These are phyloP conservation scores for Panagrolaimus sp. DNA, from an alignment of 1,140 invertebrate genomes.

Conservation along the genomic window DNA sequence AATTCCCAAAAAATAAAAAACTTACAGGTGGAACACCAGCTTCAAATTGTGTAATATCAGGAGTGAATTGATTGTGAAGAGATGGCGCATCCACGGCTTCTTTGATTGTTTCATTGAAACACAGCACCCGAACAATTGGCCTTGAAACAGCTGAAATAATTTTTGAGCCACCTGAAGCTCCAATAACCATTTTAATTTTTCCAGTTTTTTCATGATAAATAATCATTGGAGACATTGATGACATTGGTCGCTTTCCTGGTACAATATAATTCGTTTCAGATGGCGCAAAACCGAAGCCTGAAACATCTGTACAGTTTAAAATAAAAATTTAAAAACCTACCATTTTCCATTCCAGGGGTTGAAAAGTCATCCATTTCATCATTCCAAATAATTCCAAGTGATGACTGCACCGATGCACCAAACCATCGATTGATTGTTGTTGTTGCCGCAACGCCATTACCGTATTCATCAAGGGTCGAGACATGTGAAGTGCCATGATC, in stretches of 20 bases:
- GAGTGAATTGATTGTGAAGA: constrained; percentile 85
- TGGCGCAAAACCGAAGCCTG: constrained; percentile 71
- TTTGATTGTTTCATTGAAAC: constrained; percentile 79
- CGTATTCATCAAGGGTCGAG: constrained; percentile 75
- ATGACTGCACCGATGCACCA: constrained; percentile 63
- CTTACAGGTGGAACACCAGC: constrained; percentile 69
- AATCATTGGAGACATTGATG: constrained; percentile 83
- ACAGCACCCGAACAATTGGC: constrained; percentile 73
- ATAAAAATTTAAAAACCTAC: constrained; percentile 1
- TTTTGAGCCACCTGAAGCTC: constrained; percentile 82
- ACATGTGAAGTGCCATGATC: constrained; percentile 78
- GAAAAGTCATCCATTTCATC: constrained; percentile 87
- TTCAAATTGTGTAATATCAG: constrained; percentile 76
- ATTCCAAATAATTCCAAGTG: constrained; percentile 84
- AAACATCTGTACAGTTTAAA: neutral
- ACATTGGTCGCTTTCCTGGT: constrained; percentile 76
- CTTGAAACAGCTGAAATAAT: constrained; percentile 77
- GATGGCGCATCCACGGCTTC: constrained; percentile 77
- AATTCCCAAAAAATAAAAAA: neutral
- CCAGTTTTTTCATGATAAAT: constrained; percentile 69
- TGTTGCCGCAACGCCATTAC: constrained; percentile 84
- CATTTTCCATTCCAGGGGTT: neutral
- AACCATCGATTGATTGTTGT: constrained; percentile 85
- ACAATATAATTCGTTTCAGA: constrained; percentile 72
- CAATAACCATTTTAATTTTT: constrained; percentile 69